Evolutionary conservation across 2,797 vertebrate genomes (phyloP), one percentile per base, ranked within the genome.

Genomic region (Arrhamphus sclerolepis): DNA sequence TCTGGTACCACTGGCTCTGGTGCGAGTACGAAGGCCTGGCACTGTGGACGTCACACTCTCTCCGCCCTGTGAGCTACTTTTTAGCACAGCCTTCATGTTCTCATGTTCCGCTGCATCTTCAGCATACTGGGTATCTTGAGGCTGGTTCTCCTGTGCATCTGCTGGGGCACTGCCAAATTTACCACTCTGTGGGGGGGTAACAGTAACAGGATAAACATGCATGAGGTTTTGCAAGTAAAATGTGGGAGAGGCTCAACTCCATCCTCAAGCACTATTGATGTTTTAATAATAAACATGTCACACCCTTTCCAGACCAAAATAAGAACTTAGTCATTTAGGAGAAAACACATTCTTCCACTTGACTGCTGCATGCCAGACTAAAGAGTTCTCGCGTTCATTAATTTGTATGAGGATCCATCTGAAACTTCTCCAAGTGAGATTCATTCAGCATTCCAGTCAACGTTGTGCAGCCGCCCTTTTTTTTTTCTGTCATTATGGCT

Each of bases 51-150:
- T 34, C 5, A 42, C 84, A 38, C 87, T 90, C 0, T 94, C 93
- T 40, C 93, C 78, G 0, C 79, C 40, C 0, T 82, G 17, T 0
- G 91, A 90, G 46, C 91, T 91, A 29, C 91, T 94, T 78, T 94
- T 95, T 50, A 99, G 89, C 9, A 99, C 94, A 0, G 96, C 96
- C 84, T 97, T 98, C 97, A 99, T 99, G 91, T 95, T 96, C 89
- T 98, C 96, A 0, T 99, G 97, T 77, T 99, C 96, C 0, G 94
- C 95, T 0, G 89, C 95, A 0, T 96, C 95, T 80, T 98, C 95
- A 0, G 94, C 93, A 0, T 93, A 94, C 71, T 94, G 93, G 73
- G 96, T 90, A 18, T 96, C 96, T 81, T 90, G 91, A 26, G 91
- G 87, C 71, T 92, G 95, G 74, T 80, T 84, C 20, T 92, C 93